These are phyloP conservation scores for Ectemnius lituratus DNA, from an alignment of 2,888 invertebrate species.

Conservation along the genomic window DNA sequence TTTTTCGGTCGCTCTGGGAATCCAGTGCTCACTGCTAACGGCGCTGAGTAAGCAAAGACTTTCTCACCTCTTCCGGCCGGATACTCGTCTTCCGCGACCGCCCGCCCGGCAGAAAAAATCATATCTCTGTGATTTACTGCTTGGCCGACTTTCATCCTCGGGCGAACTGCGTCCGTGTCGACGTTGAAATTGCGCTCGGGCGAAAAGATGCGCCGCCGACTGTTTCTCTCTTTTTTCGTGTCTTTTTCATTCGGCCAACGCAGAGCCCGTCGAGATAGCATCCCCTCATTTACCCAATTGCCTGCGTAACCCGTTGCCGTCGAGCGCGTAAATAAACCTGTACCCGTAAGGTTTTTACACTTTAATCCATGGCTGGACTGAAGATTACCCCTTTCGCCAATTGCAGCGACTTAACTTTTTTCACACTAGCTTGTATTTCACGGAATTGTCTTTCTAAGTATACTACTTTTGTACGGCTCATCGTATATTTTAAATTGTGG, in stretches of 20 bases:
- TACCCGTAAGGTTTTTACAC: background rate
- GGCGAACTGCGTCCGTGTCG: constrained; percentile 14
- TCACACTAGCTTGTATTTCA: too few relatives aligned
- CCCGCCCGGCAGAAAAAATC: constrained; percentile 48
- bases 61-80: constrained; percentile 56
- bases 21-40: constrained; percentile 36
- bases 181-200: constrained; percentile 39
- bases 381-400: too few relatives aligned
- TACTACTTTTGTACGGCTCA: too few relatives aligned
- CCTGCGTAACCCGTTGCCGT: constrained; percentile 7
- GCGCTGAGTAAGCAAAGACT: constrained; percentile 59
- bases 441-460: too few relatives aligned
- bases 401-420: too few relatives aligned
- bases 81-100: constrained; percentile 57
- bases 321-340: background rate
- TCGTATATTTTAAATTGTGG: too few relatives aligned
- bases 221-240: constrained; percentile 40
- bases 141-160: constrained; percentile 55
- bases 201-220: constrained; percentile 33
- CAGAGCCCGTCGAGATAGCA: constrained; percentile 18
- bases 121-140: constrained; percentile 63
- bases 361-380: background rate
- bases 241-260: constrained; percentile 31
- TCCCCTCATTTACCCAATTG: constrained; percentile 40
- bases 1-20: constrained; percentile 25